Evolutionary conservation across 2,888 invertebrate species (phyloP), one percentile per base, ranked within the genome.

Genomic region (Incurvaria masculella): DNA sequence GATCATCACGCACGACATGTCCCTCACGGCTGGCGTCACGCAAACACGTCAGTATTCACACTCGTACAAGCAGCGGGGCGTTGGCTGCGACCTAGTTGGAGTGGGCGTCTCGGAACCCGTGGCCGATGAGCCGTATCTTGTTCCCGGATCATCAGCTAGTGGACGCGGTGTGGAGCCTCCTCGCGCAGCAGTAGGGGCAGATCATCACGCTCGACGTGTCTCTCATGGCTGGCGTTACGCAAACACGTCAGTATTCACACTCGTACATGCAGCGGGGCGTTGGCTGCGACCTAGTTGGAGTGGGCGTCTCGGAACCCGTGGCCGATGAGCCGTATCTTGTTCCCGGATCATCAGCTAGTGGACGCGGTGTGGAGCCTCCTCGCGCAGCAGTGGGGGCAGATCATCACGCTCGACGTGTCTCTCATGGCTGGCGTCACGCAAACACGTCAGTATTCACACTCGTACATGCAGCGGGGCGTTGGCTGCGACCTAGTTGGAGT

Each of bases 191-290:
- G 57, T 90, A 86, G 80, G 90, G 90, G 1, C 90, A 91, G 68
- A 85, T 90, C 54, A 78, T 90, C 27, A 87, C 89, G 6, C 90
- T 90, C 64, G 91, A 91, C 59, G 88, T 90, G 86, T 87, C 87
- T 19, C 74, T 89, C 60, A 84, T 87, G 21, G 84, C 84, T 45
- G 87, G 87, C 46, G 81, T 83, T 45, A 84, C 88, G 3, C 90
- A 90, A 69, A 83, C 87, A 20, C 88, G 91, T 91, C 75, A 82
- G 88, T 82, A 54, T 17, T 42, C 42, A 17, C 18, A 41, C 41
- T n/a, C n/a, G n/a, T n/a, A n/a, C n/a, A n/a, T n/a, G n/a, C n/a
- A n/a, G n/a, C n/a, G n/a, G n/a, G n/a, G n/a, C n/a, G n/a, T n/a
- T n/a, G n/a, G n/a, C n/a, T n/a, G n/a, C n/a, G n/a, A n/a, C n/a